phyloP scores from a whole-genome alignment of 2,888 invertebrate genomes.

The Cordylochernes scorpioides region DNA sequence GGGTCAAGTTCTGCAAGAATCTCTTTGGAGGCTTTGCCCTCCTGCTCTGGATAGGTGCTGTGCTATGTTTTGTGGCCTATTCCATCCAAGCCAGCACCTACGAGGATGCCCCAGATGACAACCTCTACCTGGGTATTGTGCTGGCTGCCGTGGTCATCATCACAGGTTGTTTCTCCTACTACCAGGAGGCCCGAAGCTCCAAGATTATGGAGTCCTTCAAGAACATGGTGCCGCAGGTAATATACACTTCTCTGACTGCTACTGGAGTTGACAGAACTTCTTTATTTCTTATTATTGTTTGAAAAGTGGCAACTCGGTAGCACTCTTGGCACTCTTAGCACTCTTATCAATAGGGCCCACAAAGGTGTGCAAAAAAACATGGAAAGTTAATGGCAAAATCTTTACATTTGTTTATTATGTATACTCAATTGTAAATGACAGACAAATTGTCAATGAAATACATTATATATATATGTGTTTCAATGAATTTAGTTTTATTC shows the following conservation, averaged over 20 bases:
- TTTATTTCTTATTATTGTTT: background rate
- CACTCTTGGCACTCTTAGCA: no score
- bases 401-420: no score
- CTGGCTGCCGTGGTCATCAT: constrained; percentile 88
- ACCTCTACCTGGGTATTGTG: constrained; percentile 76
- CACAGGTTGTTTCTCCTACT: constrained; percentile 94
- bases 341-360: no score
- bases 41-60: constrained; percentile 47
- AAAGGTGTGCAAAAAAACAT: no score
- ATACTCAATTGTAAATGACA: no score
- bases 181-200: constrained; percentile 87
- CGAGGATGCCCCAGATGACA: constrained; percentile 22
- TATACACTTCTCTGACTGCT: background rate
- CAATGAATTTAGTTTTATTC: no score
- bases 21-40: constrained; percentile 49
- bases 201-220: constrained; percentile 98
- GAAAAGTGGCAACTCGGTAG: background rate
- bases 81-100: constrained; percentile 19
- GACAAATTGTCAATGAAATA: no score
- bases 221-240: constrained; percentile 39
- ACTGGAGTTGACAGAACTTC: no score
- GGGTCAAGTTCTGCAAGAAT: constrained; percentile 35
- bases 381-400: no score
- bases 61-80: constrained; percentile 39
- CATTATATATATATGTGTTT: no score